Conservation (phyloP, 2,888 invertebrate species). For the Lapara coniferarum region DNA sequence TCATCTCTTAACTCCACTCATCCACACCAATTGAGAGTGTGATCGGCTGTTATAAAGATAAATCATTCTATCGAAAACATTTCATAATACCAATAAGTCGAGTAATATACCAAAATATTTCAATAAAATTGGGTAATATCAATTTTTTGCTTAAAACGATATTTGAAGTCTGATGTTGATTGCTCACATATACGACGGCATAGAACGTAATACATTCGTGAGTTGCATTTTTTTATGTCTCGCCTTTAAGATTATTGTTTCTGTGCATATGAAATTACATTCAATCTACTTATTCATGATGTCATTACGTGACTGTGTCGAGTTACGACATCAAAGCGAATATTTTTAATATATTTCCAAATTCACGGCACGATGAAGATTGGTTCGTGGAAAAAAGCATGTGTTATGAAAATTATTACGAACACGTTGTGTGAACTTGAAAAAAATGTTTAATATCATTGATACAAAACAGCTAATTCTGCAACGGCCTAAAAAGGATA, state of each 20-base stretch:
- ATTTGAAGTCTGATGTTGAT: not conserved
- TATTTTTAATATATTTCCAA: slow-evolving; percentile 24
- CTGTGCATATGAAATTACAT: slow-evolving; percentile 26
- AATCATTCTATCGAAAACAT: not conserved
- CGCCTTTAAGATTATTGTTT: slow-evolving; percentile 11
- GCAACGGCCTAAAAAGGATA: too few species aligned
- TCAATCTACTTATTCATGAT: slow-evolving; percentile 35
- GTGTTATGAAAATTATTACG: not conserved
- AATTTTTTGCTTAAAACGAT: not conserved
- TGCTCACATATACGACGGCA: not conserved
- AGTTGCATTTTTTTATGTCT: slow-evolving; percentile 11
- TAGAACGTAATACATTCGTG: not conserved
- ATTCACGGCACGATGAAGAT: slow-evolving; percentile 19
- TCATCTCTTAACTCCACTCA: too few species aligned
- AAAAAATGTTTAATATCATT: not conserved
- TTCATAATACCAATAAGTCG: not conserved
- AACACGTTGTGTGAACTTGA: not conserved
- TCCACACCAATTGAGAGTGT: too few species aligned
- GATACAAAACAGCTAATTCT: too few species aligned
- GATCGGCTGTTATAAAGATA: not conserved
- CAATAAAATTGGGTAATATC: slow-evolving; percentile 3
- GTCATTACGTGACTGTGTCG: slow-evolving; percentile 30
- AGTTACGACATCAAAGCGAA: slow-evolving; percentile 25
- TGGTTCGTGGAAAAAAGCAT: not conserved
- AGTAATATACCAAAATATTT: not conserved